Percentiles rank a stretch among this genome's conserved stretches.
Evolutionary conservation across 2,888 invertebrate genomes (phyloP).

Genomic region (Oasisia sp.): DNA sequence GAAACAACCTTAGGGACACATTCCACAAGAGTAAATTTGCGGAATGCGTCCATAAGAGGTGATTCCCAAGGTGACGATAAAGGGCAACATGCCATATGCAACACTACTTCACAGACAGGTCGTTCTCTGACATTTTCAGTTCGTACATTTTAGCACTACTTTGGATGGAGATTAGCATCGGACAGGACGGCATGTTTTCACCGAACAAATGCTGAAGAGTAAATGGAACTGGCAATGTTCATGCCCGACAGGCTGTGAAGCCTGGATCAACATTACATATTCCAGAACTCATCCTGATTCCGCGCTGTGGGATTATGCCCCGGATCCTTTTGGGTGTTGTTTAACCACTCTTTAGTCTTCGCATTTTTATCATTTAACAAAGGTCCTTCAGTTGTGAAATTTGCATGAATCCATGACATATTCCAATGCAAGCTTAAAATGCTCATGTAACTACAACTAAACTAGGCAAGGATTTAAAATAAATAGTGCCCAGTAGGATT

Average conservation of each 20-base stretch:
- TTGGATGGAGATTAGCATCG: neutral
- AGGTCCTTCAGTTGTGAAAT: too few relatives aligned
- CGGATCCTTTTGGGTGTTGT: too few relatives aligned
- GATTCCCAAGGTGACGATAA: neutral
- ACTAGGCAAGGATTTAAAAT: too few relatives aligned
- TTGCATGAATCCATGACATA: too few relatives aligned
- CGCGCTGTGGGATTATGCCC: too few relatives aligned
- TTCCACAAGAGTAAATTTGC: too few relatives aligned
- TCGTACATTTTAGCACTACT: neutral
- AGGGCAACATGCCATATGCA: neutral
- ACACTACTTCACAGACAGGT: neutral
- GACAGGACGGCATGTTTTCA: neutral
- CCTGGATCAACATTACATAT: neutral
- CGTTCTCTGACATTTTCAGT: neutral
- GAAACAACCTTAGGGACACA: neutral
- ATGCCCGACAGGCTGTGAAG: neutral
- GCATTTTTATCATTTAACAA: too few relatives aligned
- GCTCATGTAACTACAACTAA: too few relatives aligned
- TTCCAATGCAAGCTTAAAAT: too few relatives aligned
- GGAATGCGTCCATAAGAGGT: neutral
- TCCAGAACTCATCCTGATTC: neutral
- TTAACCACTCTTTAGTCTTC: too few relatives aligned
- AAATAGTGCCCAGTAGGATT: too few relatives aligned
- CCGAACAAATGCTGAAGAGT: neutral
- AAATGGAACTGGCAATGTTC: neutral